Evolutionary conservation across 2,113 vertebrate species (phyloP).

Genomic region (Limnothrissa miodon): DNA sequence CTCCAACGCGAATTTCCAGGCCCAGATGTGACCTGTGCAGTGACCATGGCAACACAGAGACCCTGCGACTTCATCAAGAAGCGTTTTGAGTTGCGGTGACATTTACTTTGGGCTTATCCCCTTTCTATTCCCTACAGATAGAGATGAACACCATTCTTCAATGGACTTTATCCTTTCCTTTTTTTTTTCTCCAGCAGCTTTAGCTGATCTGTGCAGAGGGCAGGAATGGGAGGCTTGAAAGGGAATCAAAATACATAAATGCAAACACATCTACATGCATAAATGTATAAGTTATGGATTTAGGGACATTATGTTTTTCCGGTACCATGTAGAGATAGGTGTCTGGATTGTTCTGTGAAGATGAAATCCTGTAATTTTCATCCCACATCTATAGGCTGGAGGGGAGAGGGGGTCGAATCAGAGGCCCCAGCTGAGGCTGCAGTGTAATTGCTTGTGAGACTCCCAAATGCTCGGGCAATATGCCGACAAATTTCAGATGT

Average conservation of each 20-base stretch:
- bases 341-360: slow-evolving; percentile 23
- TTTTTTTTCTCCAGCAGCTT: neutral
- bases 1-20: neutral
- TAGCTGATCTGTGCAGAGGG: neutral
- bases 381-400: neutral
- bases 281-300: slow-evolving; percentile 24
- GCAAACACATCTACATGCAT: neutral
- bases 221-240: neutral
- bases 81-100: slow-evolving; percentile 35
- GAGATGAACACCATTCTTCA: slow-evolving; percentile 36
- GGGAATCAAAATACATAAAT: neutral
- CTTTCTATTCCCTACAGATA: neutral
- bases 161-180: neutral
- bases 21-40: neutral
- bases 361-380: slow-evolving; percentile 22
- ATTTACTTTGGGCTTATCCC: slow-evolving; percentile 37
- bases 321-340: slow-evolving; percentile 22
- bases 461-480: slow-evolving; percentile 10
- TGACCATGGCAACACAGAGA: neutral
- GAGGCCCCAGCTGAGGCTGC: neutral
- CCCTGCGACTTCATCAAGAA: neutral
- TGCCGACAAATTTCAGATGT: neutral
- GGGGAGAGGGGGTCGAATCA: neutral
- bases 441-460: slow-evolving; percentile 24
- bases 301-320: slow-evolving; percentile 19